Percentiles rank a stretch among this genome's conserved stretches.
Evolutionary conservation across 2,888 invertebrate species (phyloP).

Genomic region (Microchrysa polita): DNA sequence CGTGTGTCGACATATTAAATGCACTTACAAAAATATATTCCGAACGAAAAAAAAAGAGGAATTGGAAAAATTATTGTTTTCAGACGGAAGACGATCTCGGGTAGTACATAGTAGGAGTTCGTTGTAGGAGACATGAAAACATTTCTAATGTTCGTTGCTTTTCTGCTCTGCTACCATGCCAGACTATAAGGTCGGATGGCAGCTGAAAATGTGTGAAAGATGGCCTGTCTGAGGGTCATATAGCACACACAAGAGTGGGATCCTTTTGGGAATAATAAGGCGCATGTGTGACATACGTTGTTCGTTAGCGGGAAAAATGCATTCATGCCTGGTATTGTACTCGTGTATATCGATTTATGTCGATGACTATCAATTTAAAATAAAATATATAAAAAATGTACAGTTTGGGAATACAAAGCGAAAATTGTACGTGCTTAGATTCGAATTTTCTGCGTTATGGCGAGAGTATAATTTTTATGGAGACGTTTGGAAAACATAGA

Average conservation of each 20-base stretch:
- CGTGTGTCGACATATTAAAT: background rate
- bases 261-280: background rate
- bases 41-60: background rate
- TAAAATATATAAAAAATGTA: background rate
- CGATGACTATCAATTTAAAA: conserved; percentile 8
- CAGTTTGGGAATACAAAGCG: too few species aligned
- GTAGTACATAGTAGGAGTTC: too few species aligned
- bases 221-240: conserved; percentile 4
- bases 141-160: background rate
- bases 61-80: too few species aligned
- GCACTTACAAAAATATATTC: background rate
- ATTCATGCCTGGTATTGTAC: background rate
- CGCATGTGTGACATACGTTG: conserved; percentile 4
- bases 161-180: too few species aligned
- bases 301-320: background rate
- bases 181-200: conserved; percentile 1
- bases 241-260: background rate
- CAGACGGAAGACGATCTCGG: too few species aligned
- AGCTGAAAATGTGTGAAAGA: conserved; percentile 23
- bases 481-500: too few species aligned
- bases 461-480: too few species aligned
- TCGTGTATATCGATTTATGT: conserved; percentile 6
- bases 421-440: too few species aligned
- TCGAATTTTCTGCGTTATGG: too few species aligned
- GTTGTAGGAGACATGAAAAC: background rate